phyloP scores from a whole-genome alignment of 1,140 invertebrate genomes.

The Argopecten irradians region DNA sequence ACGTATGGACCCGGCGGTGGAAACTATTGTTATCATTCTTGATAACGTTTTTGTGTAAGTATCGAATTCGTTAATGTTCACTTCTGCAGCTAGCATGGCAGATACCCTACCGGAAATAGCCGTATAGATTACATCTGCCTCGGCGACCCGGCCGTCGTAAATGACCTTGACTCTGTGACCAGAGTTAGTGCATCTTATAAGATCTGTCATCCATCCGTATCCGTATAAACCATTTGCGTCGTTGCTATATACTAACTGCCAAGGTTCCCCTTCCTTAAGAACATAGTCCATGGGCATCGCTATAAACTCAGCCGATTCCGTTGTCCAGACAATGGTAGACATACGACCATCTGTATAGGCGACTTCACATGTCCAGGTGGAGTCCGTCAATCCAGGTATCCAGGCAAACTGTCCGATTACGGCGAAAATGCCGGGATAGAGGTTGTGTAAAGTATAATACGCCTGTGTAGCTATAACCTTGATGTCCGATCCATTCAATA shows the following conservation, averaged over 20 bases:
- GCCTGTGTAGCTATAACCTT: too few relatives aligned
- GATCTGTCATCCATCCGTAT: not conserved
- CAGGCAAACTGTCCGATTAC: too few relatives aligned
- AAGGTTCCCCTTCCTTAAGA: not conserved
- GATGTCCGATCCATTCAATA: too few relatives aligned
- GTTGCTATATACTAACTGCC: not conserved
- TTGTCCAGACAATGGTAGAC: not conserved
- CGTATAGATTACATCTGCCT: not conserved
- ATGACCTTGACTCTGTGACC: not conserved
- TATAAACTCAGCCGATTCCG: not conserved
- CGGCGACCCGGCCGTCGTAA: not conserved
- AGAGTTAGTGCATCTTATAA: not conserved
- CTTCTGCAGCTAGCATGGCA: not conserved
- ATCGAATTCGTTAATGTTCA: not conserved
- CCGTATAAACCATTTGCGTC: not conserved
- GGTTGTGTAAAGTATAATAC: too few relatives aligned
- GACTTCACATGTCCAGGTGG: not conserved
- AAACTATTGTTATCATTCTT: not conserved
- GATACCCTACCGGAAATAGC: not conserved
- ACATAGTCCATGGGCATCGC: too few relatives aligned
- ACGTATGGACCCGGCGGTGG: not conserved
- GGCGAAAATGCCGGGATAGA: too few relatives aligned
- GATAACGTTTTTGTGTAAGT: not conserved
- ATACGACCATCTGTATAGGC: not conserved
- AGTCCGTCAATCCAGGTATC: too few relatives aligned